Evolutionary conservation across 2,888 invertebrate genomes (phyloP), one percentile per base, ranked within the genome.

Genomic region (Nymphalis urticae): DNA sequence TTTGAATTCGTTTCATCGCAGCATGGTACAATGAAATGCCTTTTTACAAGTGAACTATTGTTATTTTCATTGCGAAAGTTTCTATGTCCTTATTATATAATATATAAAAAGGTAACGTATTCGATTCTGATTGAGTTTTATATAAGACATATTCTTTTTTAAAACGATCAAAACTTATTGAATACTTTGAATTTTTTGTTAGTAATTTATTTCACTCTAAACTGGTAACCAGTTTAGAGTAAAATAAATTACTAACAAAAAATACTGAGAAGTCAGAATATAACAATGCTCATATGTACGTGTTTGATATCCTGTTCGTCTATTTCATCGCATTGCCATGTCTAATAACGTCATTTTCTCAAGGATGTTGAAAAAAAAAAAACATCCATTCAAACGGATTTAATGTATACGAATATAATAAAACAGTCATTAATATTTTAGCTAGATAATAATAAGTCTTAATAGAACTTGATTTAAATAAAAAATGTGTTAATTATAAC

Each of bases 261-360:
- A 61, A 62, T 58, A 62, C 68, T 66, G 60, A 54, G 50, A 48
- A 32, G 61, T 58, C 64, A 72, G 66, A 64, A 73, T 68, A 70
- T 53, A 68, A 51, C 24, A 54, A 53, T 66, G 64, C 58, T 67
- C 58, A 61, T 62, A 65, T 48, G 62, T 60, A 61, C 69, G 66
- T 67, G 66, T 68, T 62, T 70, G 64, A 69, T 75, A 71, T 72
- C 69, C 72, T 73, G 72, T 69, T 47, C 53, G 47, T 67, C 59
- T 73, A 70, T 75, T 78, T 75, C 70, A 75, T 73, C 70, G 68
- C 73, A 77, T 88, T 90, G 90, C 88, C 88, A 90, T 88, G 86
- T 80, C 80, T 70, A 78, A 78, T 83, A 82, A 78, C 85, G 84
- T 88, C 89, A 87, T 82, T 79, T 82, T 71, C 82, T 81, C 81